Evolutionary conservation across 2,888 invertebrate species (phyloP).

Genomic region (Gibbula magus): DNA sequence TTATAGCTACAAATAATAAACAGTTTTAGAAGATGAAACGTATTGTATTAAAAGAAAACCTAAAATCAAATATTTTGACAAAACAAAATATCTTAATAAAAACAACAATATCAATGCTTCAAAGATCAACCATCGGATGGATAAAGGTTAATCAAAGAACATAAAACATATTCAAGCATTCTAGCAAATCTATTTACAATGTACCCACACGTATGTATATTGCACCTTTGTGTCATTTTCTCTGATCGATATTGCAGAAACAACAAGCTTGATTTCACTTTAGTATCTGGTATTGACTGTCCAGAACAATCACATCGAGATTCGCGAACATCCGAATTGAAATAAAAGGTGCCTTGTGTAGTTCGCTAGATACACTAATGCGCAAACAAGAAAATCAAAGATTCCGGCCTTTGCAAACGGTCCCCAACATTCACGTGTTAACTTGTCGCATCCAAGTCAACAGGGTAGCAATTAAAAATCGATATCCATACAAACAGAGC

Average conservation of each 20-base stretch:
- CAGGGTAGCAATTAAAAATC: constrained; percentile 39
- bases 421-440: constrained; percentile 27
- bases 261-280: constrained; percentile 17
- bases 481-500: constrained; percentile 16
- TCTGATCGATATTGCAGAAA: constrained; percentile 3
- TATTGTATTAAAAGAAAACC: no score
- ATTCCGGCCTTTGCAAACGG: constrained; percentile 25
- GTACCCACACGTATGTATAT: no score
- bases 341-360: constrained; percentile 18
- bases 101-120: no score
- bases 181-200: no score
- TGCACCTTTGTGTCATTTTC: background rate
- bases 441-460: constrained; percentile 33
- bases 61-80: no score
- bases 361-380: constrained; percentile 22
- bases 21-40: no score
- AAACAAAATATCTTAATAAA: no score
- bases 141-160: no score
- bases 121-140: no score
- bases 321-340: background rate
- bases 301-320: constrained; percentile 7
- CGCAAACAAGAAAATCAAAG: constrained; percentile 33
- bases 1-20: no score
- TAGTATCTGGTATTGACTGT: constrained; percentile 25
- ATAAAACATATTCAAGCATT: no score